phyloP scores from a whole-genome alignment of 2,888 invertebrate species.

The Coelinius sp. region DNA sequence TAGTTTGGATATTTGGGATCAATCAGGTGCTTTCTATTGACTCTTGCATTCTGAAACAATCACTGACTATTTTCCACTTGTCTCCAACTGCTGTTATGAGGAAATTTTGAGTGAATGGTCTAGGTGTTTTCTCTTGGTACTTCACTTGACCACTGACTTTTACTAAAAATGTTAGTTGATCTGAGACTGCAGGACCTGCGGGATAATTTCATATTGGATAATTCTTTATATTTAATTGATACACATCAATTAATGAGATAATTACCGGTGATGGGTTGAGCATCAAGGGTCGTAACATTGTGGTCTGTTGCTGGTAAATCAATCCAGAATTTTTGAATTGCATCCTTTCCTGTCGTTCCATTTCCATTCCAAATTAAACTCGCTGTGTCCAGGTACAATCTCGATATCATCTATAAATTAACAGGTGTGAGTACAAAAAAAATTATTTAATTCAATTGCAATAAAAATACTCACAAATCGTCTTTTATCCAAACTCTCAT shows the following conservation, averaged over 20 bases:
- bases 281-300: conserved; percentile 83
- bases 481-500: conserved; percentile 89
- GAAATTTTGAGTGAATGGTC: conserved; percentile 88
- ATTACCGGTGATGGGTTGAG: conserved; percentile 84
- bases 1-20: not conserved
- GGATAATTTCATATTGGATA: conserved; percentile 44
- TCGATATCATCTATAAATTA: conserved; percentile 77
- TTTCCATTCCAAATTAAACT: conserved; percentile 96
- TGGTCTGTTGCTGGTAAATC: conserved; percentile 88
- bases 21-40: conserved; percentile 48
- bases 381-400: conserved; percentile 87
- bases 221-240: not conserved
- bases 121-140: conserved; percentile 76
- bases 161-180: conserved; percentile 86
- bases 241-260: not conserved
- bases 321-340: conserved; percentile 88
- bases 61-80: conserved; percentile 95
- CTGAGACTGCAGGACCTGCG: conserved; percentile 81
- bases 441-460: conserved; percentile 1
- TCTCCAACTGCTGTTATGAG: conserved; percentile 89
- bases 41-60: conserved; percentile 87
- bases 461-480: conserved; percentile 77
- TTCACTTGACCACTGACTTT: conserved; percentile 87
- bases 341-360: conserved; percentile 83
- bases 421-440: not conserved